Base-by-base conservation (phyloP, 2,797 vertebrate species). In the Neosalanx taihuensis region DNA sequence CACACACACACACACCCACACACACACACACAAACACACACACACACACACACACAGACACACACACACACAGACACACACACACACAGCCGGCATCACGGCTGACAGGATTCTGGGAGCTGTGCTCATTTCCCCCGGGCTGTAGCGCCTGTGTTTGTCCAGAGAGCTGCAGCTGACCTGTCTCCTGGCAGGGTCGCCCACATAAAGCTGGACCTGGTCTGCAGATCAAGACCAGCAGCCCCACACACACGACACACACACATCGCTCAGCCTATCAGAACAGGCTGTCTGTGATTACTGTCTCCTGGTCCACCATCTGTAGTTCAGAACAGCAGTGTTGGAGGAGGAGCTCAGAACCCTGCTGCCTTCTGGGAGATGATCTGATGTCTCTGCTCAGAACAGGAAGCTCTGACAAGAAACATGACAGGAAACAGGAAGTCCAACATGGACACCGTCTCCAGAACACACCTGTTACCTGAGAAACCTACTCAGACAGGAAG, bases 111-210 rank as follows among this genome's bases (percentile, higher is more conserved):
- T 79, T 87, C 67, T 71, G 79, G 76, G 41, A 60, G 72, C 71
- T 62, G 59, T 26, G 51, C 35, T 80, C 72, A 72, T 79, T 84
- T 78, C 77, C 64, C 75, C 60, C 62, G n/a, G 69, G 74, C 71
- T 60, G 77, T 81, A 82, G 76, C 70, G 71, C 68, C 77, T 78
- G 41, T 12, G 77, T 72, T 62, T 68, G 71, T 79, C 73, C 71
- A 60, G 72, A 18, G 63, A 9, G 41, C 70, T 75, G 72, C 70
- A 71, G 73, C 72, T 81, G 81, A 87, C 79, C 81, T 64, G 35
- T 78, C 70, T 81, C 76, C 74, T 81, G 77, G 70, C 79, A 80
- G 79, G 82, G 84, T 84, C 81, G 77, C n/a, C 63, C 70, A 76
- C 79, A 79, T 76, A 80, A 86, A 84, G 71, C 81, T 49, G 73